Percentiles rank a stretch among this genome's conserved stretches.
Conservation (phyloP, 2,113 vertebrate genomes). For the Acanthisitta chloris region DNA sequence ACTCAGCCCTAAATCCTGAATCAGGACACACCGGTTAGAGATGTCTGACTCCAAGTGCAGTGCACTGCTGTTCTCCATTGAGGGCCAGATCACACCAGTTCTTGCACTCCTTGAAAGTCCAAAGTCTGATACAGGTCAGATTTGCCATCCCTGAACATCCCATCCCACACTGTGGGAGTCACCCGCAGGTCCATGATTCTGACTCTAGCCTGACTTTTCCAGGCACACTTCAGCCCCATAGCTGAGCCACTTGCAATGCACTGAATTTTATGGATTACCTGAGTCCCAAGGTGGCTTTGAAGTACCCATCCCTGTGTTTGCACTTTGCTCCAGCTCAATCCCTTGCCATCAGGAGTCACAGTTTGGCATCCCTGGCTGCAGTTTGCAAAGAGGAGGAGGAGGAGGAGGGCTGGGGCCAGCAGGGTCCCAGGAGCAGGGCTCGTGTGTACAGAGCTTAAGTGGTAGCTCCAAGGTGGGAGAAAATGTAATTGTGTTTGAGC, state of each 20-base stretch:
- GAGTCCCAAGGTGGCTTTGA: background rate
- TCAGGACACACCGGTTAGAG: background rate
- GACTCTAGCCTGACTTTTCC: background rate
- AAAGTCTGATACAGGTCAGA: rapidly evolving
- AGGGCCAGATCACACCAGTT: background rate
- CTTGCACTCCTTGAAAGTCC: background rate
- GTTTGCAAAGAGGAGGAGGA: background rate
- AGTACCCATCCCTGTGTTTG: background rate
- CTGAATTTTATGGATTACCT: background rate
- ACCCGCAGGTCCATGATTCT: background rate
- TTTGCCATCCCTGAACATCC: background rate
- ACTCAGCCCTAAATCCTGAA: background rate
- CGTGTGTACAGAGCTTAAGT: background rate
- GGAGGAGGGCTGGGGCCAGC: background rate
- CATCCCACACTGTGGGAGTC: background rate
- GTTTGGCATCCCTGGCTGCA: background rate
- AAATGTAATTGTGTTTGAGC: conserved; percentile 50
- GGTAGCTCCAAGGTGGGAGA: conserved; percentile 36
- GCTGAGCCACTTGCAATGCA: background rate
- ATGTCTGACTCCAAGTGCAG: background rate
- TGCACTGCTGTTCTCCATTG: rapidly evolving
- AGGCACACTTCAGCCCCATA: background rate
- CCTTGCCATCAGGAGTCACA: background rate
- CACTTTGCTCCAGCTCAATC: background rate
- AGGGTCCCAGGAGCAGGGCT: background rate